Evolutionary conservation across 2,113 vertebrate species (phyloP).

Genomic region (Otus sunia): DNA sequence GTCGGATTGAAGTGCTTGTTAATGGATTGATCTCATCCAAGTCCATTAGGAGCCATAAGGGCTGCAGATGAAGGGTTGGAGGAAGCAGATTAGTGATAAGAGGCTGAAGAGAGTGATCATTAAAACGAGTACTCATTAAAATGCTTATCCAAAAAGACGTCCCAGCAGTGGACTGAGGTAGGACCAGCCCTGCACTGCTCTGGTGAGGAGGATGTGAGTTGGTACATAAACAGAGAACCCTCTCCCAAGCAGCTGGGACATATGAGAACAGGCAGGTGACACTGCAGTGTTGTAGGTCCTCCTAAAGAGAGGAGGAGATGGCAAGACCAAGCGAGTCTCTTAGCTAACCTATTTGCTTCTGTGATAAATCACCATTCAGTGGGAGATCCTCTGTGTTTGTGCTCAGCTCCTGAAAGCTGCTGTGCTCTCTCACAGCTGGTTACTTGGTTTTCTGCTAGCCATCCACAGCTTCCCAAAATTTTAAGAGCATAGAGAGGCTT

Average conservation of each 20-base stretch:
- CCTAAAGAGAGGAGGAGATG: neutral
- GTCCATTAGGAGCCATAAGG: neutral
- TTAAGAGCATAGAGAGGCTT: neutral
- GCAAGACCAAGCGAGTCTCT: neutral
- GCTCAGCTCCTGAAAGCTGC: neutral
- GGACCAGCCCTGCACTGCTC: neutral
- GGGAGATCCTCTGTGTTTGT: neutral
- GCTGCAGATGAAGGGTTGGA: neutral
- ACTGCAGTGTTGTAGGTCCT: neutral
- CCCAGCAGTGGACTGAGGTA: neutral
- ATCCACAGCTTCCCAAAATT: neutral
- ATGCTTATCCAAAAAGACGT: neutral
- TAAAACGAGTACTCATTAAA: neutral
- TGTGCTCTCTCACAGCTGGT: neutral
- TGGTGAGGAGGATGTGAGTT: neutral
- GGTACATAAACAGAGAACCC: neutral
- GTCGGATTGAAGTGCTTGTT: neutral
- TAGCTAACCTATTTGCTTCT: neutral
- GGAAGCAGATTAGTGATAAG: conserved; percentile 8
- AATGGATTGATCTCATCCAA: conserved; percentile 40
- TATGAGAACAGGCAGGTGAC: neutral
- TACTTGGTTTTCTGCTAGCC: neutral
- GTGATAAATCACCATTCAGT: neutral
- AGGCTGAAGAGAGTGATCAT: neutral
- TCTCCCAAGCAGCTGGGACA: neutral